Conservation (phyloP, 2,797 vertebrate species). For the Enteromius mattozi region DNA sequence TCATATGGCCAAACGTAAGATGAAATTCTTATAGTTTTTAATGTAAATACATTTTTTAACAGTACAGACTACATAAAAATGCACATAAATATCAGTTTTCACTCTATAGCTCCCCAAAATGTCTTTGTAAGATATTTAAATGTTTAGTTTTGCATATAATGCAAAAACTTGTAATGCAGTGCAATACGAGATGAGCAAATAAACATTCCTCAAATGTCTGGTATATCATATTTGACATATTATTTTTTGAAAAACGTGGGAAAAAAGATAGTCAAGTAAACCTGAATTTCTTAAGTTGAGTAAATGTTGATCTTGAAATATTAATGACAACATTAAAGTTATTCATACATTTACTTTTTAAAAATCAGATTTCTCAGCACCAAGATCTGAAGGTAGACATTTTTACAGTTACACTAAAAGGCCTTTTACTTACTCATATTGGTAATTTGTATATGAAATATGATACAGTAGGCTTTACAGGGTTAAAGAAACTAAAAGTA, state of each 20-base stretch:
- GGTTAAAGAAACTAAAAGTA: neutral
- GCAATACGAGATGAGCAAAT: too few relatives aligned
- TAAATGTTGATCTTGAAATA: neutral
- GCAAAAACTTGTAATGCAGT: too few relatives aligned
- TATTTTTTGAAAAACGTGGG: neutral
- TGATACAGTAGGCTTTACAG: neutral
- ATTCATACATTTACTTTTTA: neutral
- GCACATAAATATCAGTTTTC: neutral
- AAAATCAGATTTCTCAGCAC: neutral
- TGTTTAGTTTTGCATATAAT: neutral
- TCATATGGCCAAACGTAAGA: neutral
- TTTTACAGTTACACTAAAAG: neutral
- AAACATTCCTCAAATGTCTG: too few relatives aligned
- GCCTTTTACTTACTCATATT: neutral
- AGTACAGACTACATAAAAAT: neutral
- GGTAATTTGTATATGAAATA: neutral
- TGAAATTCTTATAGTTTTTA: neutral
- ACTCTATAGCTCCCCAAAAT: neutral
- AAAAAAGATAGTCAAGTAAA: neutral
- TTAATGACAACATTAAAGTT: neutral
- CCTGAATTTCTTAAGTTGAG: neutral
- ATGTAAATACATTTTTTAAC: neutral
- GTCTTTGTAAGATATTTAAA: neutral
- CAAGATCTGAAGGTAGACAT: neutral
- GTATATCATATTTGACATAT: neutral